Conservation (phyloP, 2,797 vertebrate species). For the Muscicapa comitata region DNA sequence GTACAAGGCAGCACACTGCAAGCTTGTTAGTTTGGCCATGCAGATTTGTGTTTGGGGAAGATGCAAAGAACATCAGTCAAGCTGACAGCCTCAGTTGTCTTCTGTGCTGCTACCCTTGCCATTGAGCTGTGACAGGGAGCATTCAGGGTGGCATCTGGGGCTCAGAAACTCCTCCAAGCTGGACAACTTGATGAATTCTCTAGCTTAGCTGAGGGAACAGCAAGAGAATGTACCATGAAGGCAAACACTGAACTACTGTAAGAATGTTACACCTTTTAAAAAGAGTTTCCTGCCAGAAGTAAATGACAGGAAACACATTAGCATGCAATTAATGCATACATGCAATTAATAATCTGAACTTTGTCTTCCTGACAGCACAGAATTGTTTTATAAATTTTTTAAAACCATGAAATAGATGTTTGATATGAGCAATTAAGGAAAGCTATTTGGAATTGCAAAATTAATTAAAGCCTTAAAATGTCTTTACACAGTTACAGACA, state of each 20-base stretch:
- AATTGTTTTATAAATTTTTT: conserved; percentile 71
- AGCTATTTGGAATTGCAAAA: conserved; percentile 58
- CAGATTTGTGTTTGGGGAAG: background rate
- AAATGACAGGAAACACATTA: conserved; percentile 41
- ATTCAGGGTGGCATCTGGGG: background rate
- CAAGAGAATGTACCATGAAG: background rate
- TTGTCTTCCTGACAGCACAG: conserved; percentile 18
- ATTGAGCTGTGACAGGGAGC: background rate
- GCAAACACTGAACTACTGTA: conserved; percentile 30
- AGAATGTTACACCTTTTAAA: conserved; percentile 35
- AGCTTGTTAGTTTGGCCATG: background rate
- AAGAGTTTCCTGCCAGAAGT: conserved; percentile 36
- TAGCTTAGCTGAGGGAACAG: background rate
- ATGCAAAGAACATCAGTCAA: background rate
- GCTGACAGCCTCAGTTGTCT: background rate
- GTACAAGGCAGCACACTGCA: background rate
- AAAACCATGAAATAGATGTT: conserved; percentile 62
- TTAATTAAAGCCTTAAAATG: conserved; percentile 60
- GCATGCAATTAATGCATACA: background rate
- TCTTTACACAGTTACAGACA: conserved; percentile 9
- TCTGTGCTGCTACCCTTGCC: background rate
- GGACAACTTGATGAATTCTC: background rate
- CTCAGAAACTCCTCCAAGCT: background rate
- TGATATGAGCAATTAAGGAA: conserved; percentile 60
- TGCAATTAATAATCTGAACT: conserved; percentile 58